Percentiles rank a stretch among this genome's conserved stretches.
Evolutionary conservation across 2,113 vertebrate genomes (phyloP).

Genomic region (Meriones unguiculatus): DNA sequence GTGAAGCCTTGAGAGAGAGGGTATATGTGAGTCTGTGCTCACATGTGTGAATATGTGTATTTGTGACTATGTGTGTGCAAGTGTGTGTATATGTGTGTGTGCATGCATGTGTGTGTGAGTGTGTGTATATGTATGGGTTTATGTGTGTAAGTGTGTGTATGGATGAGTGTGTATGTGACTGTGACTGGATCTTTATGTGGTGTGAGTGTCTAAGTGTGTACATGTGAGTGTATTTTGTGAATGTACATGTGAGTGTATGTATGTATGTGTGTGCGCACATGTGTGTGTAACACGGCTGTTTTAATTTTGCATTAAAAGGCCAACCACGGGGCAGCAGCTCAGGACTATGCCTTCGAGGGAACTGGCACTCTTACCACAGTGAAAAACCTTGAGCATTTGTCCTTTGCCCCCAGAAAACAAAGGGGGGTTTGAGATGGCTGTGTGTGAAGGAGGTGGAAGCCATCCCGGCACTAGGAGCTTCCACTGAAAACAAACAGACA

Average conservation of each 20-base stretch:
- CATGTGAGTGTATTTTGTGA: background rate
- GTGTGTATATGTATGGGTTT: background rate
- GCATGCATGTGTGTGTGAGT: background rate
- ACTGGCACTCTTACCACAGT: constrained; percentile 21
- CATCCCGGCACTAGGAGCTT: constrained; percentile 61
- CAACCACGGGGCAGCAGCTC: constrained; percentile 9
- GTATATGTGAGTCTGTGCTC: background rate
- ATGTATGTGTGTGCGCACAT: background rate
- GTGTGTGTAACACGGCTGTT: too few relatives aligned
- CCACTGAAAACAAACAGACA: constrained; percentile 73
- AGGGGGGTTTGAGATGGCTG: constrained; percentile 25
- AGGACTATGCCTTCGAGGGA: background rate
- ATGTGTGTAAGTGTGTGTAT: background rate
- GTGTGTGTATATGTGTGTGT: background rate
- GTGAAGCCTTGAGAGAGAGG: background rate
- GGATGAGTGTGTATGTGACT: background rate
- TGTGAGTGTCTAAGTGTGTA: background rate
- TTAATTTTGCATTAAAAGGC: constrained; percentile 37
- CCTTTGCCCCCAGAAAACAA: constrained; percentile 55
- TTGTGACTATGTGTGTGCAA: background rate
- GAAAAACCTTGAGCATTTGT: background rate
- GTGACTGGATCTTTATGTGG: background rate
- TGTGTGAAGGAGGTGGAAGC: constrained; percentile 30
- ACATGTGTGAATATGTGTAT: background rate
- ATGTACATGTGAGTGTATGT: background rate